Conservation (phyloP, 2,888 invertebrate genomes). For the Oscheius sp. region DNA sequence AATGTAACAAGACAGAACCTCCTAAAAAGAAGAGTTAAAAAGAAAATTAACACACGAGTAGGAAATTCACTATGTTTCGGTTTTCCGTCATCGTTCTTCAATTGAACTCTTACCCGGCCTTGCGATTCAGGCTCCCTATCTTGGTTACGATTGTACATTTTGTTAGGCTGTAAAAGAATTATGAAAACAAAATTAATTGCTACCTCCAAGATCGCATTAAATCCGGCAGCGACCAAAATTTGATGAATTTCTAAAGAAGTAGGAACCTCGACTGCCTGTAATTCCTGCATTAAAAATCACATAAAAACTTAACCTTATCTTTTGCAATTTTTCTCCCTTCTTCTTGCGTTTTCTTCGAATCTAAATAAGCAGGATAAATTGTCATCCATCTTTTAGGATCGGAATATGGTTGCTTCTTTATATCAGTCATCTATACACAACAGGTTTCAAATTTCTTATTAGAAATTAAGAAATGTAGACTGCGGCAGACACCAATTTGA, state of each 20-base stretch:
- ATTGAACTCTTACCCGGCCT: constrained; percentile 89
- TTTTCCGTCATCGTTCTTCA: constrained; percentile 75
- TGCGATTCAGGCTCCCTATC: constrained; percentile 85
- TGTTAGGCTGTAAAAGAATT: constrained; percentile 71
- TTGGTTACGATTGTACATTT: constrained; percentile 87
- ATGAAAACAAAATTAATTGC: constrained; percentile 13
- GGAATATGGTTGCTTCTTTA: constrained; percentile 36
- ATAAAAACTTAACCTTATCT: background rate
- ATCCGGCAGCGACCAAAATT: constrained; percentile 82
- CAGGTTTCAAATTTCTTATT: background rate
- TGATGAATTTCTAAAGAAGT: constrained; percentile 93
- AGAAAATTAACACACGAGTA: constrained; percentile 5
- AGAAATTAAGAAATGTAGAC: background rate
- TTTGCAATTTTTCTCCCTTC: constrained; percentile 79
- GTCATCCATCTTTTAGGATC: constrained; percentile 81
- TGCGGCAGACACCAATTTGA: too few relatives aligned
- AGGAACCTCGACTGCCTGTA: constrained; percentile 90
- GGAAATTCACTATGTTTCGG: constrained; percentile 49
- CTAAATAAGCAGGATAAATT: constrained; percentile 94
- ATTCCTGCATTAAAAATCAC: constrained; percentile 35
- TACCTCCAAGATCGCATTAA: constrained; percentile 85
- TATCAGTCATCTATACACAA: constrained; percentile 10
- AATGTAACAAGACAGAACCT: constrained; percentile 50
- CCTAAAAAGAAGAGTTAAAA: constrained; percentile 48
- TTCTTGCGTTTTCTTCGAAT: constrained; percentile 88